Percentiles rank a stretch among this genome's conserved stretches.
phyloP scores from a whole-genome alignment of 2,888 invertebrate species.

The Hypselothyrea guttata region DNA sequence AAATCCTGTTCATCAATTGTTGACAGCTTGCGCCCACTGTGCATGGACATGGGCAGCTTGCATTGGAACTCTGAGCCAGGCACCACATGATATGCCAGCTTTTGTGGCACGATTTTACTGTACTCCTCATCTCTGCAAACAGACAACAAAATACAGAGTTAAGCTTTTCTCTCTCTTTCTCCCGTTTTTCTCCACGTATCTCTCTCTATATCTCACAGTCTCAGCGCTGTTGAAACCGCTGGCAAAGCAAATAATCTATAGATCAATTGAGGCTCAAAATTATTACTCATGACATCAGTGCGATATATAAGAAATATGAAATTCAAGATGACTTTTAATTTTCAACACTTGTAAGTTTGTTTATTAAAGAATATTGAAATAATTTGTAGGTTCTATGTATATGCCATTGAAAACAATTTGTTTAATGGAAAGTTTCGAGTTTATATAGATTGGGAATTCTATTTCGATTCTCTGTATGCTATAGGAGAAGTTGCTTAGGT shows the following conservation, averaged over 20 bases:
- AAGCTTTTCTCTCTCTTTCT: background rate
- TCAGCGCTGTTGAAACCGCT: no score
- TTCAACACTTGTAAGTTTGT: background rate
- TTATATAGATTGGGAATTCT: background rate
- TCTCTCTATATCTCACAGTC: no score
- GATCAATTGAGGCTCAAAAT: background rate
- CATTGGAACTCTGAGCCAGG: conserved; percentile 67
- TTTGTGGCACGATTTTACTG: conserved; percentile 71
- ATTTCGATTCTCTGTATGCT: no score
- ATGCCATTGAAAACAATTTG: background rate
- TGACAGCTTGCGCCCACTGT: conserved; percentile 41
- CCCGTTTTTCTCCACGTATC: background rate
- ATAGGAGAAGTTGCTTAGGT: no score
- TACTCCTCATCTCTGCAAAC: conserved; percentile 76
- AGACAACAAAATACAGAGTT: background rate
- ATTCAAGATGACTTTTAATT: background rate
- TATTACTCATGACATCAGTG: background rate
- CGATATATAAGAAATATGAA: background rate
- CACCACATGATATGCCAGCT: conserved; percentile 72
- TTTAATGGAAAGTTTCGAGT: background rate
- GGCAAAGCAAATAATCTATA: background rate
- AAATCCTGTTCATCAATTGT: conserved; percentile 71
- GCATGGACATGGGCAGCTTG: conserved; percentile 39
- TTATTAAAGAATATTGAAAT: background rate
- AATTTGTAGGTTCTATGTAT: background rate